Evolutionary conservation across 1,140 invertebrate genomes (phyloP).

Genomic region (Aphis gossypii): DNA sequence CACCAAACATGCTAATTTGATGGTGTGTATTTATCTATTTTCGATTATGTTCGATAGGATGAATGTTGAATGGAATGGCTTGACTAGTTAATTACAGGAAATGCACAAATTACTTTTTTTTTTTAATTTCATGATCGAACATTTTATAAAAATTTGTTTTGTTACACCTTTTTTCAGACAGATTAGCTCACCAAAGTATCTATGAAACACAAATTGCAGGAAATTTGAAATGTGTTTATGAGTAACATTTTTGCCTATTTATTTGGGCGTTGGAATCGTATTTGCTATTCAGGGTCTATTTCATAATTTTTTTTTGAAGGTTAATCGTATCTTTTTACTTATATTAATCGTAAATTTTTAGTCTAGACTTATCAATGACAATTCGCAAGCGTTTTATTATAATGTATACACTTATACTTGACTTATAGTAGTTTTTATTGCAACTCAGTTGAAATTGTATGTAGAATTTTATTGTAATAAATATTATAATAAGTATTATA

Average conservation of each 20-base stretch:
- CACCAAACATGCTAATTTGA: background rate
- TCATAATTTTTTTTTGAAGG: conserved; percentile 8
- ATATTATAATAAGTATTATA: background rate
- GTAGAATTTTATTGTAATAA: background rate
- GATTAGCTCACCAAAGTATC: background rate
- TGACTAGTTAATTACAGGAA: conserved; percentile 26
- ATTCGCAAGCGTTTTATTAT: background rate
- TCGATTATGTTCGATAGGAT: background rate
- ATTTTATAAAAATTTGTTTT: conserved; percentile 28
- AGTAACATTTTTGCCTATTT: background rate
- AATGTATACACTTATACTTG: background rate
- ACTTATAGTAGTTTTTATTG: background rate
- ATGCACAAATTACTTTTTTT: conserved; percentile 32
- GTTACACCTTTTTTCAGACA: conserved; percentile 20
- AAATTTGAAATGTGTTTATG: conserved; percentile 39
- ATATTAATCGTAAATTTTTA: background rate
- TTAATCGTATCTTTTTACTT: background rate
- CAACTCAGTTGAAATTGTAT: conserved; percentile 6
- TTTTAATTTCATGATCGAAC: background rate
- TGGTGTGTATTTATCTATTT: background rate
- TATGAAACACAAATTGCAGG: conserved; percentile 31
- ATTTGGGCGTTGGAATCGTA: background rate
- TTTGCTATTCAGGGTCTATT: conserved; percentile 21
- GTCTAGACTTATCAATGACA: background rate
- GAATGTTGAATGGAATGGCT: background rate